Evolutionary conservation across 2,888 invertebrate genomes (phyloP), one percentile per base, ranked within the genome.

Genomic region (Drosophila paranaensis): DNA sequence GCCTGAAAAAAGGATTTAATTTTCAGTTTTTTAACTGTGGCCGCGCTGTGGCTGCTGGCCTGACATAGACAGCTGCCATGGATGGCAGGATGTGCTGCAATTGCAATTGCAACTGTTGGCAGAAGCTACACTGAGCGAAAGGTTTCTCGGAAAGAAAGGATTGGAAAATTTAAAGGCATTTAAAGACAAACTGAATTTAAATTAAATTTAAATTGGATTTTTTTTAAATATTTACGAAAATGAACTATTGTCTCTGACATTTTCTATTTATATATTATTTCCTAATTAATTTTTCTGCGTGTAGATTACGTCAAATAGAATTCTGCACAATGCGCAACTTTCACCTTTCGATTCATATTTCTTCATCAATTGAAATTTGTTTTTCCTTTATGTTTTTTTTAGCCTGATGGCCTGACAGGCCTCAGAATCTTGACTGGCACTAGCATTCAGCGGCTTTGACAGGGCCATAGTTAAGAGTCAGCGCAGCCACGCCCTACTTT

Each of bases 1-100:
- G 91, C 92, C 91, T 91, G 91, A 92, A 92, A 91, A 89, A 91
- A 90, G 91, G 91, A 91, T 91, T 91, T 89, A 90, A 90, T 90
- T 80, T 85, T 68, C 74, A 83, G 76, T 80, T 88, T 85, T 88
- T 75, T 76, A 48, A 40, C 43, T 25, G 71, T 71, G 77, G 87
- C 79, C 75, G 25, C 83, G 82, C 37, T 33, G 50, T 48, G 45
- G 30, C 30, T 50, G 33, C 30, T 16, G 30, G 48, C 30, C 16
- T 48, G 16, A 25, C 78, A 74, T 77, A 71, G 56, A 46, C 77
- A 65, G 85, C 72, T 74, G 74, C 65, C 60, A 9, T n/a, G n/a
- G n/a, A n/a, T n/a, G 3, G 56, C 66, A 71, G 79, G 69, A 66
- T 30, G 43, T 43, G 57, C 42, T 14, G 58, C 67, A 64, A 45